Evolutionary conservation across 2,797 vertebrate genomes (phyloP), one percentile per base, ranked within the genome.

Genomic region (Fistularia tabacaria): DNA sequence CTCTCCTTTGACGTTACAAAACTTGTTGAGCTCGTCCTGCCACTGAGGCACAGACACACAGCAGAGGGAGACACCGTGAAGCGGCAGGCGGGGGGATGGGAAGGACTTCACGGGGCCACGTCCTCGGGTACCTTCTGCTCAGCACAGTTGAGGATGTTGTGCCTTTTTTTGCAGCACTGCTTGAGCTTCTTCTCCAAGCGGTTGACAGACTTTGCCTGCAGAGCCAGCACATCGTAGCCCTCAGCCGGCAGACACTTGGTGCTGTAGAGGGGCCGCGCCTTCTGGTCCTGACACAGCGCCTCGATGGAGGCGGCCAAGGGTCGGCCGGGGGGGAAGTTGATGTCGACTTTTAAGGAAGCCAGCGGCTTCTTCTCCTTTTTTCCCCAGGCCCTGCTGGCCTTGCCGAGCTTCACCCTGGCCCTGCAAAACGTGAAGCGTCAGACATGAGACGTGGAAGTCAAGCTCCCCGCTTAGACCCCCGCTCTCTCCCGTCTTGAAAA

Each of bases 261-360:
- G 1, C 11, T 25, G 46, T 86, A 89, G 10, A 60, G 36, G 0
- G 87, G 87, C 0, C 88, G 84, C 1, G 59, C 36, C 46, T 80
- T 83, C 49, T 48, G 83, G 58, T 80, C 60, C 1, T 3, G 1
- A 46, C 91, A 92, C 58, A 92, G 14, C 0, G 57, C 54, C 3
- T 51, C 11, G n/a, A 92, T 77, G 54, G 70, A 71, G 7, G 54
- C 53, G 8, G 69, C 49, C 0, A 69, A 79, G 1, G 92, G 92
- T 8, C 63, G 74, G 48, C 85, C 91, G 7, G 74, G 91, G 25
- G 91, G 91, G 66, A 92, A 93, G 51, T 0, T 60, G 51, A 89
- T 72, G 59, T 78, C 10, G 8, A 44, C 6, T 43, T 64, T 73
- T 12, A 9, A 13, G 25, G 66, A n/a, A 14, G 59, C 2, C 13